Evolutionary conservation across 2,113 vertebrate species (phyloP).

Genomic region (Vimba vimba): DNA sequence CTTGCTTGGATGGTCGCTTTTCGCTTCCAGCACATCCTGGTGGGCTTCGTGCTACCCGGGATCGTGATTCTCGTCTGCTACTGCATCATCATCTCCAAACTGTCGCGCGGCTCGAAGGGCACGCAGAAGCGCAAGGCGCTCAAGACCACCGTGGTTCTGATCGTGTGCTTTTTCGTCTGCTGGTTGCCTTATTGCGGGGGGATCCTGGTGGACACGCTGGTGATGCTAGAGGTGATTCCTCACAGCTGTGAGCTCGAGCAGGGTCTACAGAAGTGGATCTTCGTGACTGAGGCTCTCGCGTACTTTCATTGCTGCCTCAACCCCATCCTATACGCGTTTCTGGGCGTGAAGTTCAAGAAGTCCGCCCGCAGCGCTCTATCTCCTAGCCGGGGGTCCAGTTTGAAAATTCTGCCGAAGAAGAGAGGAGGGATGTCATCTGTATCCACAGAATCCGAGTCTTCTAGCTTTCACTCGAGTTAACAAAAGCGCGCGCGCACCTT

Average conservation of each 20-base stretch:
- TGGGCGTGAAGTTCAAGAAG: constrained; percentile 96
- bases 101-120: constrained; percentile 90
- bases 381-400: constrained; percentile 89
- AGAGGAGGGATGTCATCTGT: constrained; percentile 90
- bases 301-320: constrained; percentile 98
- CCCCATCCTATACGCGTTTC: constrained; percentile 95
- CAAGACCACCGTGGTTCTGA: constrained; percentile 92
- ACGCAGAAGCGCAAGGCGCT: constrained; percentile 94
- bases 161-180: constrained; percentile 94
- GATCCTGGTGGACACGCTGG: constrained; percentile 88
- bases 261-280: constrained; percentile 85
- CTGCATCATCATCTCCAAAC: constrained; percentile 91
- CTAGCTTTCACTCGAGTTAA: constrained; percentile 98
- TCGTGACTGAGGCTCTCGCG: constrained; percentile 90
- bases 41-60: constrained; percentile 91
- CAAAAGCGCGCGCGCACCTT: constrained; percentile 31
- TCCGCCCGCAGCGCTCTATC: constrained; percentile 91
- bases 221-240: constrained; percentile 83
- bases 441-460: constrained; percentile 96
- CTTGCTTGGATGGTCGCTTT: constrained; percentile 85
- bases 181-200: constrained; percentile 93
- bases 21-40: constrained; percentile 90
- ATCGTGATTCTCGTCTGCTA: constrained; percentile 93
- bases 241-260: constrained; percentile 83
- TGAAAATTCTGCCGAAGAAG: constrained; percentile 92